Base-by-base conservation (phyloP, 2,113 vertebrate genomes). In the Psittacula cyanocephala region DNA sequence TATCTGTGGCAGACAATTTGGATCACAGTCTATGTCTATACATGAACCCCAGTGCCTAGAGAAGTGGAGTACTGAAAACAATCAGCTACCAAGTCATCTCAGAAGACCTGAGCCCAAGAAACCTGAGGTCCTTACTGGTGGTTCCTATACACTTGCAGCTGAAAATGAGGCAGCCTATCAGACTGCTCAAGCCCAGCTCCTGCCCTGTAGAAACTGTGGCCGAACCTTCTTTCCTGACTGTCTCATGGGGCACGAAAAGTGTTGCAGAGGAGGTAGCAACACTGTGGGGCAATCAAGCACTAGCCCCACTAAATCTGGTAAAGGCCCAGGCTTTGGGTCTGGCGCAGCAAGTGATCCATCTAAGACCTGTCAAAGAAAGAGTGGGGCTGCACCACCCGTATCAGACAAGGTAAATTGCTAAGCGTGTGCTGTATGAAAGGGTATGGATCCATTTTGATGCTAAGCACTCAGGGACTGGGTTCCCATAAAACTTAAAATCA, bases 1-100 rank as follows among this genome's bases (percentile, higher is more conserved):
- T 44, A 97, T 98, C 60, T 98, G 98, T 91, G 98, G 98, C 67
- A 97, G 96, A 92, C 98, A 98, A 84, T 98, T 98, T 96, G 98
- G 98, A 11, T 98, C 98, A 31, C 96, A 89, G 3, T 98, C 98
- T 22, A 95, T 98, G 71, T 80, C 86, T 67, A 97, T 98, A 55
- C 98, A 98, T 35, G 98, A 98, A 64, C 98, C 97, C 20, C 95
- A 98, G 83, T 98, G 98, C 77, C 77, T 98, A 59, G 72, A 98
- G 79, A 98, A 98, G 96, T 98, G 98, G 98, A 95, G 1, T 8
- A 76, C 75, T 86, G 97, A 97, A 91, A 98, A 98, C 77, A 77
- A 78, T 59, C 97, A 96, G 35, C 86, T 98, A 64, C 98, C 98
- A 85, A 98, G 67, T 47, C 81, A 91, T 75, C 94, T 98, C 52